Base-by-base conservation (phyloP, 2,797 vertebrate species). In the Manis javanica region DNA sequence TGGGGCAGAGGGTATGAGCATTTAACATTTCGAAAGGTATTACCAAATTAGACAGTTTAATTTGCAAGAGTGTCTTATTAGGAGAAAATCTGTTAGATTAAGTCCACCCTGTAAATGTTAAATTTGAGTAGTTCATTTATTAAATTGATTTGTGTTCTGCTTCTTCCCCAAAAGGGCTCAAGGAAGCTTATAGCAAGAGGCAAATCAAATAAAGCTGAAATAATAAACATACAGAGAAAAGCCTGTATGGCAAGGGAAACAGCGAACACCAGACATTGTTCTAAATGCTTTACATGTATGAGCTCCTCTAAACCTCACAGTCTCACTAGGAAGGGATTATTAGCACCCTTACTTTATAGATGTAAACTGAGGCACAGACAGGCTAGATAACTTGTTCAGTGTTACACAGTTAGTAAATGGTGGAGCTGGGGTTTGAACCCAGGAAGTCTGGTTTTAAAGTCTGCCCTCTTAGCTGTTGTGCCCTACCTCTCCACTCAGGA, bases 81-180 rank as follows among this genome's bases (percentile, higher is more conserved):
- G 91, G 61, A 96, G 85, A 90, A 82, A 90, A 94, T 79, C 85
- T 37, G 88, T 94, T 91, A 69, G 89, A 46, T 83, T 74, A 87
- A 93, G 63, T 85, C 69, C 84, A 42, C 57, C 14, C 34, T 46
- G 59, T 89, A 89, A 93, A 81, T 87, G 79, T 84, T 90, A 31
- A 69, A 90, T 93, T 95, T 94, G 79, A 95, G 31, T 82, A 85
- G 81, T 68, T 93, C 87, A 63, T 90, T 90, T 90, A 92, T 92
- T 61, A 95, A 91, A 59, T 78, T 93, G 87, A 66, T 82, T 84
- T 77, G 90, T 87, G 46, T 91, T 69, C 84, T 95, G 75, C 46
- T 19, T 94, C 59, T 82, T 90, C 53, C 74, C 63, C 84, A 23
- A 49, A 91, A 84, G 95, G 13, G 74, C 72, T 89, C 96, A 69